Evolutionary conservation across 2,113 vertebrate species (phyloP).

Genomic region (Cinclus mexicanus): DNA sequence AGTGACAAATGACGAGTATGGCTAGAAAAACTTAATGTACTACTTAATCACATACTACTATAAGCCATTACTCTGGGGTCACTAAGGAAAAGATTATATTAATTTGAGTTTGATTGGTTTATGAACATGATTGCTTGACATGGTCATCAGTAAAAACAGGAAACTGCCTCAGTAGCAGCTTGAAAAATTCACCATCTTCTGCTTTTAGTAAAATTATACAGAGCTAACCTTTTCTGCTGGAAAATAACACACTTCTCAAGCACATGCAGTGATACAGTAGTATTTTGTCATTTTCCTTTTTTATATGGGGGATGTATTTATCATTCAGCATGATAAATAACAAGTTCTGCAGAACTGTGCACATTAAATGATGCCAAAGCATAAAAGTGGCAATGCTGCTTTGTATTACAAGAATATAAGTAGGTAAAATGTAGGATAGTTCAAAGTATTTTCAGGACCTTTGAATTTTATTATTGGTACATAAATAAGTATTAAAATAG

Average conservation of each 20-base stretch:
- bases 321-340: slow-evolving; percentile 13
- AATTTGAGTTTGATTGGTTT: background rate
- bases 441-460: background rate
- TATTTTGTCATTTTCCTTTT: background rate
- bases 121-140: background rate
- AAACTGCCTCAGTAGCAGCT: background rate
- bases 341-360: background rate
- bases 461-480: background rate
- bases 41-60: background rate
- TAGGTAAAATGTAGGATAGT: background rate
- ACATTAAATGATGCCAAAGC: background rate
- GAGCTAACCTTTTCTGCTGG: background rate
- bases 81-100: background rate
- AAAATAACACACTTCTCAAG: slow-evolving; percentile 4
- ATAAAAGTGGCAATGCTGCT: background rate
- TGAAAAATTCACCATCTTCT: background rate
- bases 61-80: background rate
- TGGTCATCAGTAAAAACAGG: background rate
- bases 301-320: background rate
- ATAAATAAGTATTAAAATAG: background rate
- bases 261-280: background rate
- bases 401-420: background rate
- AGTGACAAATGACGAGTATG: background rate
- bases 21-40: background rate
- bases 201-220: background rate